Percentiles rank a stretch among this genome's conserved stretches.
These are phyloP conservation scores for Uria aalge DNA, from an alignment of 2,113 vertebrate species.

Conservation along the genomic window DNA sequence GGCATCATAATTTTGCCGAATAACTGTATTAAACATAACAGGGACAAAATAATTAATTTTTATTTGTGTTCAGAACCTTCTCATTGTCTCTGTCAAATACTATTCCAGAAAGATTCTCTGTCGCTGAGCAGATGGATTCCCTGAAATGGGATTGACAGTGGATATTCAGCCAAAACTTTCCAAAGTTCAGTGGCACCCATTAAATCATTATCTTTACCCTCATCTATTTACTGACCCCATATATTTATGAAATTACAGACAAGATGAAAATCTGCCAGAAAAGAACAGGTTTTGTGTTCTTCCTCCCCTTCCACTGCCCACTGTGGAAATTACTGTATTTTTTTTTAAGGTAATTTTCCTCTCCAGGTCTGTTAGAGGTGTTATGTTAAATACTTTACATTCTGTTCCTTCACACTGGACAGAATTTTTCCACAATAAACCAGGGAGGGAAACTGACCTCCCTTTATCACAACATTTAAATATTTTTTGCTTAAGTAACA, in stretches of 20 bases:
- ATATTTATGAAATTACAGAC: not conserved
- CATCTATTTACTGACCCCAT: not conserved
- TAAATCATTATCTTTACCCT: not conserved
- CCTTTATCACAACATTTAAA: not conserved
- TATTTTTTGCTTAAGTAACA: not conserved
- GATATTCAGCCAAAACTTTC: not conserved
- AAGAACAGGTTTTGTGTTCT: not conserved
- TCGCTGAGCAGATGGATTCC: not conserved
- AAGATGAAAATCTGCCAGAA: not conserved
- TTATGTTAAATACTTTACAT: not conserved
- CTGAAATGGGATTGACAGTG: not conserved
- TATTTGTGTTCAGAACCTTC: not conserved
- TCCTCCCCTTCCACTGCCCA: not conserved
- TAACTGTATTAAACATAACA: not conserved
- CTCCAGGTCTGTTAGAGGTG: not conserved
- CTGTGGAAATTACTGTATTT: not conserved
- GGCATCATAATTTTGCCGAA: not conserved
- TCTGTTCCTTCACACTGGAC: not conserved
- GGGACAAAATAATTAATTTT: not conserved
- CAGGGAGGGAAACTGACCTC: not conserved
- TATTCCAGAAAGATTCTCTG: not conserved
- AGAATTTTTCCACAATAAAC: not conserved
- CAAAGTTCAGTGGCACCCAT: not conserved
- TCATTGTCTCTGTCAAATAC: not conserved
- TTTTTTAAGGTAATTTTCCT: not conserved